Percentiles rank a stretch among this genome's conserved stretches.
phyloP scores from a whole-genome alignment of 2,888 invertebrate species.

The Hofmannophila pseudospretella region DNA sequence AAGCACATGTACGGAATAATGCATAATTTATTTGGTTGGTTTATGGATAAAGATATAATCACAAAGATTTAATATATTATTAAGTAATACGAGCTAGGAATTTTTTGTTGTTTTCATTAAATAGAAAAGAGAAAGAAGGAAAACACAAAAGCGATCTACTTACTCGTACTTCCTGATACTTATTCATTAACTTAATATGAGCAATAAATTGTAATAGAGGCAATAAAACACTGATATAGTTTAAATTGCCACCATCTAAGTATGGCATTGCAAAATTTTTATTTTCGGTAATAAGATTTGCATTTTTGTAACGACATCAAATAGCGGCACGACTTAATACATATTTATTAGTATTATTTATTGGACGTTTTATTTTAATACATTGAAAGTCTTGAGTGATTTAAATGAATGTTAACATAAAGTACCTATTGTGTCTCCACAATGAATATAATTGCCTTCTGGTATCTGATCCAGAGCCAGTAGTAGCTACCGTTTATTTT shows the following conservation, averaged over 20 bases:
- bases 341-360: constrained; percentile 69
- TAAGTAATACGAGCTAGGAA: too few species aligned
- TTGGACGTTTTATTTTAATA: constrained; percentile 52
- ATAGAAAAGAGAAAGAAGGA: too few species aligned
- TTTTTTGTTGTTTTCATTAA: too few species aligned
- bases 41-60: too few species aligned
- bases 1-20: too few species aligned
- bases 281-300: constrained; percentile 48
- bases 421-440: constrained; percentile 53
- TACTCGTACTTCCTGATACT: too few species aligned
- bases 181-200: too few species aligned
- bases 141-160: too few species aligned
- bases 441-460: constrained; percentile 47
- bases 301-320: constrained; percentile 57
- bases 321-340: constrained; percentile 44
- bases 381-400: constrained; percentile 52
- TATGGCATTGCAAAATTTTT: constrained; percentile 38
- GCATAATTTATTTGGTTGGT: too few species aligned
- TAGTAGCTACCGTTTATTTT: too few species aligned
- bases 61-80: too few species aligned
- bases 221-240: constrained; percentile 9
- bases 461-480: too few species aligned
- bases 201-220: constrained; percentile 11
- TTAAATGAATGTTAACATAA: constrained; percentile 53
- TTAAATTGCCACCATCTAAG: constrained; percentile 19